Percentiles rank a stretch among this genome's conserved stretches.
Evolutionary conservation across 2,797 vertebrate species (phyloP).

Genomic region (Cyclopterus lumpus): DNA sequence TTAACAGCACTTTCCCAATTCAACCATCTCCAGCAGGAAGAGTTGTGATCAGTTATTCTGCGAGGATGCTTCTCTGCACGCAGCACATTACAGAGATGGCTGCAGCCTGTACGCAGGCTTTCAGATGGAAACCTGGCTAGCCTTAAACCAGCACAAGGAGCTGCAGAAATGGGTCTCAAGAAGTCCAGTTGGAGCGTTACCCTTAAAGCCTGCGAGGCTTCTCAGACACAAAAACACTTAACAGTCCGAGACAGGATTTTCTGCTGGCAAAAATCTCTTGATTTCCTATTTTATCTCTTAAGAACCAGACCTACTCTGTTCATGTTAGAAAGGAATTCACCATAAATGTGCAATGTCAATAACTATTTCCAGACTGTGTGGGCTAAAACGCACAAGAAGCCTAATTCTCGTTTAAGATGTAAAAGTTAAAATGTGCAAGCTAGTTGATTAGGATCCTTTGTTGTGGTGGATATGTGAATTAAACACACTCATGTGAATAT

Average conservation of each 20-base stretch:
- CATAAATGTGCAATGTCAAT: background rate
- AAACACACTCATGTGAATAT: no score
- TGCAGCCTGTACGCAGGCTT: background rate
- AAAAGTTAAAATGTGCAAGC: no score
- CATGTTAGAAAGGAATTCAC: background rate
- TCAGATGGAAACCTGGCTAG: background rate
- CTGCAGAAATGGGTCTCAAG: background rate
- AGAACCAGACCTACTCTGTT: background rate
- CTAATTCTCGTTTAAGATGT: no score
- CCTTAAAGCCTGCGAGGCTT: background rate
- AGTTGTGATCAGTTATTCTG: background rate
- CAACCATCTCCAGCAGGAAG: background rate
- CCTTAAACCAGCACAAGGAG: background rate
- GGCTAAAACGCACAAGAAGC: no score
- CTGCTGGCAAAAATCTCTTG: background rate
- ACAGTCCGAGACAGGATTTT: background rate
- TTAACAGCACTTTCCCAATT: no score
- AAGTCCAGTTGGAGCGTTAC: background rate
- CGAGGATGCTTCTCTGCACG: background rate
- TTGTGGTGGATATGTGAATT: no score
- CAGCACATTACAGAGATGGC: constrained; percentile 1
- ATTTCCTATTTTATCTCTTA: background rate
- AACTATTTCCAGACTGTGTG: no score
- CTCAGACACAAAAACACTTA: background rate
- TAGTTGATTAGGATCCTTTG: no score